phyloP scores from a whole-genome alignment of 2,797 vertebrate genomes.

The Holocentrus rufus region DNA sequence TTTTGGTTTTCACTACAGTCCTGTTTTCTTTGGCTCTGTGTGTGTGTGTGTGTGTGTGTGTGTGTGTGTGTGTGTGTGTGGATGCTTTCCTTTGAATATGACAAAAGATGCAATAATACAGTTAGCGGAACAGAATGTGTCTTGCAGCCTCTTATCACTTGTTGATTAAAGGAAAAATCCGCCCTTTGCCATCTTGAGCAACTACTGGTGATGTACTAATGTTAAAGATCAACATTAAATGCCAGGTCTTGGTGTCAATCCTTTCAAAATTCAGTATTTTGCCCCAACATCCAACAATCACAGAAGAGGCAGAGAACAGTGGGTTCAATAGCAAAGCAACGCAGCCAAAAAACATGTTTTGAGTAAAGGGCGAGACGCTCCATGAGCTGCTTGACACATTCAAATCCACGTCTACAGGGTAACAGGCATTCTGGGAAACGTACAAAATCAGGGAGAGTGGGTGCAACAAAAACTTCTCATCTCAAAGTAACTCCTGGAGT shows the following conservation, averaged over 20 bases:
- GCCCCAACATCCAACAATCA: too few species aligned
- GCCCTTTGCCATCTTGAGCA: neutral
- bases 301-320: too few species aligned
- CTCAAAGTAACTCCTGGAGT: too few species aligned
- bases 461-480: too few species aligned
- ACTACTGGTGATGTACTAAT: neutral
- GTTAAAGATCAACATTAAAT: constrained; percentile 20
- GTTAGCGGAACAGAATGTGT: neutral
- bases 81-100: constrained; percentile 8
- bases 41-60: neutral
- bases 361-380: too few species aligned
- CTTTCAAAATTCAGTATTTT: too few species aligned
- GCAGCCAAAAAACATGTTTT: too few species aligned
- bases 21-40: neutral
- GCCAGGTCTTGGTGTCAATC: constrained; percentile 17
- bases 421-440: too few species aligned
- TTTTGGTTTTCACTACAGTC: constrained; percentile 23
- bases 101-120: constrained; percentile 20
- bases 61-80: neutral
- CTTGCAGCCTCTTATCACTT: constrained; percentile 6
- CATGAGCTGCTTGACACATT: too few species aligned
- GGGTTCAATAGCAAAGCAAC: too few species aligned
- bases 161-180: constrained; percentile 16
- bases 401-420: too few species aligned
- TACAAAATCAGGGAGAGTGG: too few species aligned